Conservation (phyloP, 1,140 invertebrate genomes). For the Heliconius melpomene region DNA sequence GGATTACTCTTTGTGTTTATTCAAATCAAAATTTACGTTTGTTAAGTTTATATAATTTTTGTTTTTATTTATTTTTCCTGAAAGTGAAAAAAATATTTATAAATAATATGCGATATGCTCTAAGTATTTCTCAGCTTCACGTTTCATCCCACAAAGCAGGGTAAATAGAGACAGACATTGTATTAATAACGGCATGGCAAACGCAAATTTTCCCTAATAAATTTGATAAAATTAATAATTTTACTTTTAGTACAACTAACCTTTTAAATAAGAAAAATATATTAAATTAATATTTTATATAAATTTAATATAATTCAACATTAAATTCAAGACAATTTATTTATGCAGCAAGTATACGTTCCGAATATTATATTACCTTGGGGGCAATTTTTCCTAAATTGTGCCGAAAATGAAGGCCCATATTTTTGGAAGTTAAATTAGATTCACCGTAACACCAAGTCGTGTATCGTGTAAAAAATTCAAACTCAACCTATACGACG, state of each 20-base stretch:
- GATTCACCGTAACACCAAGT: slow-evolving; percentile 37
- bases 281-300: neutral
- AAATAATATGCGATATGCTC: neutral
- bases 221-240: no score
- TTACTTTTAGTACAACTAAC: no score
- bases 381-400: neutral
- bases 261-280: no score
- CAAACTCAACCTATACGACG: slow-evolving; percentile 12
- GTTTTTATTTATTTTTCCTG: neutral
- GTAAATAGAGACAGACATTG: no score
- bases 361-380: neutral
- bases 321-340: neutral
- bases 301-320: neutral
- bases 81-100: neutral
- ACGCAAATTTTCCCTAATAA: no score
- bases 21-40: slow-evolving; percentile 13
- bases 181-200: no score
- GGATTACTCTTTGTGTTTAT: slow-evolving; percentile 18
- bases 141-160: no score
- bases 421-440: slow-evolving; percentile 36
- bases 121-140: no score
- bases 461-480: slow-evolving; percentile 45
- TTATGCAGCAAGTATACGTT: slow-evolving; percentile 1
- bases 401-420: slow-evolving; percentile 9
- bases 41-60: neutral